Evolutionary conservation across 2,113 vertebrate species (phyloP).

Genomic region (Callaeas wilsoni): DNA sequence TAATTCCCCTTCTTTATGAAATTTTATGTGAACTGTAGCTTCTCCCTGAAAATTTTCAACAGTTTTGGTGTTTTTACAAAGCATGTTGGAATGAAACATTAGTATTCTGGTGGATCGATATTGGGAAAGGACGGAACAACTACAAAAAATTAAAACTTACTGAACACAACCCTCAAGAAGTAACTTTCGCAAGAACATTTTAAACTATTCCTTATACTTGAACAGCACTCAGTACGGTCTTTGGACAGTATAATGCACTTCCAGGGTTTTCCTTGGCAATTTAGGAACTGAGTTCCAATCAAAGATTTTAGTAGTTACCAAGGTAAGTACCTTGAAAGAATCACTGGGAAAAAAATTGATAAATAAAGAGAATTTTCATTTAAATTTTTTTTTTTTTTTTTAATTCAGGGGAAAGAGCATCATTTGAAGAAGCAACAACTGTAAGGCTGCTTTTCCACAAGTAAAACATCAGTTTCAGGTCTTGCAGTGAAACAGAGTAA

Average conservation of each 20-base stretch:
- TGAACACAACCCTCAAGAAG: not conserved
- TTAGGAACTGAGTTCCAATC: not conserved
- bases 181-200: not conserved
- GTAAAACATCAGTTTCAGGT: not conserved
- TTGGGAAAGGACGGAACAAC: not conserved
- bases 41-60: not conserved
- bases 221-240: not conserved
- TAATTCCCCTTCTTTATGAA: not conserved
- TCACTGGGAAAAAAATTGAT: not conserved
- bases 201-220: not conserved
- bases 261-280: not conserved
- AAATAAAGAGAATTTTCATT: not conserved
- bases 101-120: not conserved
- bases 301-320: not conserved
- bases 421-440: not conserved
- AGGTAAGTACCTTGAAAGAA: not conserved
- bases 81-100: not conserved
- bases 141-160: not conserved
- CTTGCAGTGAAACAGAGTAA: not conserved
- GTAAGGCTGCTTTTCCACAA: not conserved
- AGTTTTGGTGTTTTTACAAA: not conserved
- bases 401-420: not conserved
- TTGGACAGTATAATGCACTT: not conserved
- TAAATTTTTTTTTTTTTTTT: not conserved
- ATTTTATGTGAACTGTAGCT: not conserved